Evolutionary conservation across 2,888 invertebrate species (phyloP).

Genomic region (Oligia strigilis): DNA sequence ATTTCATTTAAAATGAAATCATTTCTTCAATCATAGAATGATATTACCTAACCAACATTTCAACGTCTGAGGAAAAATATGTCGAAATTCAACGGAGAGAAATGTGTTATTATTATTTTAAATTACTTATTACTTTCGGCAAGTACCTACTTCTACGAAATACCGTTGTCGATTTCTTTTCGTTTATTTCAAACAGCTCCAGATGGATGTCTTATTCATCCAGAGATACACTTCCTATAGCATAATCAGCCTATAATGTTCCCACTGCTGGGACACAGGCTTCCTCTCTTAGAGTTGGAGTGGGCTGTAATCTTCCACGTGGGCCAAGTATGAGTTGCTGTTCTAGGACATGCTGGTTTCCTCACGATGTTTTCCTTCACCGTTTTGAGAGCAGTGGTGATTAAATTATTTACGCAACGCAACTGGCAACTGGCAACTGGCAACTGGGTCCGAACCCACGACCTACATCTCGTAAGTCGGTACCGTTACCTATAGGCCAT

Average conservation of each 20-base stretch:
- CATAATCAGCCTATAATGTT: not conserved
- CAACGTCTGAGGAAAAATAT: slow-evolving; percentile 12
- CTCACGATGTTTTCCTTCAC: not conserved
- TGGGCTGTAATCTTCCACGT: not conserved
- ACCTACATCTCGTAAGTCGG: not conserved
- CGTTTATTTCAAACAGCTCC: not conserved
- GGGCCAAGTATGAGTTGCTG: too few relatives aligned
- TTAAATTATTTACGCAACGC: not conserved
- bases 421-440: too few relatives aligned
- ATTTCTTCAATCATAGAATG: slow-evolving; percentile 19
- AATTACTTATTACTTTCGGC: not conserved
- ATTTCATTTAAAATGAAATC: not conserved
- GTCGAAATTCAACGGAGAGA: slow-evolving; percentile 1
- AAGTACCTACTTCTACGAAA: not conserved
- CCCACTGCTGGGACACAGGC: not conserved
- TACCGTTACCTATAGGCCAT: not conserved
- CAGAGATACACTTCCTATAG: not conserved
- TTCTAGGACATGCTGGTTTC: not conserved
- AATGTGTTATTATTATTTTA: slow-evolving; percentile 16
- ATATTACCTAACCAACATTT: not conserved
- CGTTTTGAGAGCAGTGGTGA: not conserved
- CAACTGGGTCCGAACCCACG: not conserved
- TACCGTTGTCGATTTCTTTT: not conserved
- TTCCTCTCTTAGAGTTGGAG: not conserved
- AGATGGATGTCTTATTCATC: not conserved